A percentile compares a stretch with the other conserved stretches of the same genome.
Evolutionary conservation across 2,113 vertebrate species (phyloP).

Genomic region (Sturnus vulgaris): DNA sequence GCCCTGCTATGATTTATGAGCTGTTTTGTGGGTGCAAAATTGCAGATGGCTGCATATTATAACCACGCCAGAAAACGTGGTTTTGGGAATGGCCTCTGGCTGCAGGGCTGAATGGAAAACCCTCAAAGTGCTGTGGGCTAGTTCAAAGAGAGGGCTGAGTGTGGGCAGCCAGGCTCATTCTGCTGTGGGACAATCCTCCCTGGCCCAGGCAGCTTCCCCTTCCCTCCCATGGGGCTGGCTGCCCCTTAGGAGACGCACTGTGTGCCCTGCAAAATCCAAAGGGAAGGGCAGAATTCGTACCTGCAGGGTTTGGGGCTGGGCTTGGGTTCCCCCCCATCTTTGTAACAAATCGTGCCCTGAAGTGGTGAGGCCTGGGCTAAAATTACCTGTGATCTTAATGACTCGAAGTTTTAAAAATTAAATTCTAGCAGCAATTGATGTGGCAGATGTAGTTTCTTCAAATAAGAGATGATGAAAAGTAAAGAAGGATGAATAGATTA

Average conservation of each 20-base stretch:
- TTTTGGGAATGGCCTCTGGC: not conserved
- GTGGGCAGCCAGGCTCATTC: not conserved
- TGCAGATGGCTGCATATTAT: not conserved
- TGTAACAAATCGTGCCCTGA: not conserved
- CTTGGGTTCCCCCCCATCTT: not conserved
- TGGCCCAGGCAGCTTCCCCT: not conserved
- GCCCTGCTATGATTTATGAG: not conserved
- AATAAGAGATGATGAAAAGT: constrained; percentile 31
- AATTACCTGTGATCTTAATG: constrained; percentile 28
- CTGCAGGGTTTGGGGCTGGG: not conserved
- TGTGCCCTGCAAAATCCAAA: not conserved
- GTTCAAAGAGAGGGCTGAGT: not conserved
- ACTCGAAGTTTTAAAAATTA: constrained; percentile 7
- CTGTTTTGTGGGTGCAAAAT: not conserved
- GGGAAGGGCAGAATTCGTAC: not conserved
- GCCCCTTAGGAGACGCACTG: not conserved
- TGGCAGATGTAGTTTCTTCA: constrained; percentile 19
- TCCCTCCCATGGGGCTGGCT: not conserved
- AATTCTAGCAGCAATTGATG: constrained; percentile 28
- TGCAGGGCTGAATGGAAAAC: not conserved
- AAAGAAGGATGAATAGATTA: constrained; percentile 20
- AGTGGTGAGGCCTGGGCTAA: not conserved
- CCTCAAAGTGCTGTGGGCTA: not conserved
- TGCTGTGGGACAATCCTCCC: rapidly evolving
- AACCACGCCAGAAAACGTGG: rapidly evolving